phyloP scores from a whole-genome alignment of 2,888 invertebrate species.

The Andricus quercusramuli region DNA sequence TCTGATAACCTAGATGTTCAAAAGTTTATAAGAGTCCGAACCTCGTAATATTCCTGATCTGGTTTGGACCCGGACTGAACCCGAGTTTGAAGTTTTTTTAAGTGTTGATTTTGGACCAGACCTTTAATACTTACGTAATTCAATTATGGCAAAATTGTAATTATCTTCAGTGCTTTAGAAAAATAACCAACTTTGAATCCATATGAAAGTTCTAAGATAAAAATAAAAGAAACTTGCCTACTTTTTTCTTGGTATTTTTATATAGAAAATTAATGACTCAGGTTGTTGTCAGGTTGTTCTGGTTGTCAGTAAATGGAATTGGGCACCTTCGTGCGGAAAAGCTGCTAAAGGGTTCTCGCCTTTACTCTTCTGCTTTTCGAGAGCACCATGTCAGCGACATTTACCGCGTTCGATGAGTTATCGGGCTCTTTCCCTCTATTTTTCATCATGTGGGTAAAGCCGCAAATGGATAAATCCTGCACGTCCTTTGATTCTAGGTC shows the following conservation, averaged over 20 bases:
- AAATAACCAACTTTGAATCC: too few species aligned
- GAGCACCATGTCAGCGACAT: slow-evolving; percentile 33
- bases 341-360: neutral
- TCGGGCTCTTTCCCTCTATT: slow-evolving; percentile 22
- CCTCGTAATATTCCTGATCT: too few species aligned
- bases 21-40: too few species aligned
- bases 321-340: neutral
- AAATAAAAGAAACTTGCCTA: neutral
- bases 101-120: too few species aligned
- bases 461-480: slow-evolving; percentile 56
- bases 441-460: slow-evolving; percentile 30
- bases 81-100: too few species aligned
- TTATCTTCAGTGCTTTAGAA: too few species aligned
- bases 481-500: slow-evolving; percentile 56
- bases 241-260: neutral
- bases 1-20: too few species aligned
- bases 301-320: slow-evolving; percentile 18
- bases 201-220: too few species aligned
- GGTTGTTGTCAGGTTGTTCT: neutral
- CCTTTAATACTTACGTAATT: too few species aligned
- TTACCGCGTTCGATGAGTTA: slow-evolving; percentile 37
- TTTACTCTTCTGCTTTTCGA: slow-evolving; percentile 29
- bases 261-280: neutral
- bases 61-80: too few species aligned
- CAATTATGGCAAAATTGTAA: too few species aligned